Evolutionary conservation across 1,140 invertebrate genomes (phyloP), one percentile per base, ranked within the genome.

Genomic region (Delia radicum): DNA sequence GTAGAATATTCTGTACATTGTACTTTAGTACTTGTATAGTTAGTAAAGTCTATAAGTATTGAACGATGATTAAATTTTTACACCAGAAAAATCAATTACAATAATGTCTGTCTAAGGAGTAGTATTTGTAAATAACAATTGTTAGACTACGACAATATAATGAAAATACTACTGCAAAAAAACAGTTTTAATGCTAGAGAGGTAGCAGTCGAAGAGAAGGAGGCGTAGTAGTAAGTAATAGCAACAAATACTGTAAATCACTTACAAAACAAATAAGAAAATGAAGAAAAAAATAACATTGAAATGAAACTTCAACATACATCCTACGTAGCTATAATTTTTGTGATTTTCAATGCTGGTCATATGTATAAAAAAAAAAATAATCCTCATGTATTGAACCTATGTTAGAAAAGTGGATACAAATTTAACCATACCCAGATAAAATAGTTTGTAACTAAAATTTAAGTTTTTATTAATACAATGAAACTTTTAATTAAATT

Each of bases 51-150:
- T 29, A 63, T 69, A 46, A 46, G 42, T 75, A 29, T 75, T 61
- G 31, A 24, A 42, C 71, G 61, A 77, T 77, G 76, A 77, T 77
- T 77, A 77, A 77, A 77, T 74, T 77, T 77, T 77, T 77, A 74
- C 76, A 77, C 76, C 65, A 74, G 73, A 77, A 77, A 77, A 77
- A 74, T 77, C 76, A 77, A 77, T 77, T 77, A 77, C 76, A 77
- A 77, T 74, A 74, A 77, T 77, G 73, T 77, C 76, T 77, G 73
- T 76, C 75, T 76, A 69, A 71, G 67, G 75, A 69, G 10, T 33
- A 33, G 18, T 55, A 55, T 69, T 69, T 69, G 29, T 33, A 69
- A 33, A 69, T 69, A 69, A 69, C 65, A 69, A 69, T 69, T 69
- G 65, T 33, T 15, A 21, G 65, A 37, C 65, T 33, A 69, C 31